Percentiles rank a stretch among this genome's conserved stretches.
Evolutionary conservation across 2,797 vertebrate genomes (phyloP).

Genomic region (Mionectes olivaceus): DNA sequence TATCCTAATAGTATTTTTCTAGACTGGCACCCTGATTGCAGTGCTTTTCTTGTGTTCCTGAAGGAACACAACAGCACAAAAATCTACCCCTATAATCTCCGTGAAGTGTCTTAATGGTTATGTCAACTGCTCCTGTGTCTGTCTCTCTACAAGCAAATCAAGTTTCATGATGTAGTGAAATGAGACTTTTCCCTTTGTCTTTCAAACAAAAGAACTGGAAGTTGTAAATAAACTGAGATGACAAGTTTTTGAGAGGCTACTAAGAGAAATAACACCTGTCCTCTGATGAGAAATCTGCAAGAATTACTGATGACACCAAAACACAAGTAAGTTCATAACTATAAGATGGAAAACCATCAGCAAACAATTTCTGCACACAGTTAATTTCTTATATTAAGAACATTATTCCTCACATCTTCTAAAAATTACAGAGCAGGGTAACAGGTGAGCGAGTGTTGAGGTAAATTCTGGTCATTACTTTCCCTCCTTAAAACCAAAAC

Average conservation of each 20-base stretch:
- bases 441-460: not conserved
- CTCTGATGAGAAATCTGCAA: not conserved
- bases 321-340: not conserved
- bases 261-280: not conserved
- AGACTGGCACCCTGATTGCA: not conserved
- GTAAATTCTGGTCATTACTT: not conserved
- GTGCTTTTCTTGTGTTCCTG: not conserved
- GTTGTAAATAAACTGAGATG: not conserved
- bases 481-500: not conserved
- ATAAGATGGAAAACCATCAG: not conserved
- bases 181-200: not conserved
- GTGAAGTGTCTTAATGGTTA: not conserved
- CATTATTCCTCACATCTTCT: not conserved
- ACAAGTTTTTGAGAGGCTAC: not conserved
- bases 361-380: not conserved
- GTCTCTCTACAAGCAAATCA: not conserved
- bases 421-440: not conserved
- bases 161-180: not conserved
- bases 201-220: not conserved
- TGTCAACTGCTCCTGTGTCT: not conserved
- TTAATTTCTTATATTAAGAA: not conserved
- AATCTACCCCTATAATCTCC: not conserved
- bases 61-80: not conserved
- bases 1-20: not conserved
- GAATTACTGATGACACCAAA: not conserved